Conservation (phyloP, 1,140 invertebrate species). For the Epicauta chinensis region DNA sequence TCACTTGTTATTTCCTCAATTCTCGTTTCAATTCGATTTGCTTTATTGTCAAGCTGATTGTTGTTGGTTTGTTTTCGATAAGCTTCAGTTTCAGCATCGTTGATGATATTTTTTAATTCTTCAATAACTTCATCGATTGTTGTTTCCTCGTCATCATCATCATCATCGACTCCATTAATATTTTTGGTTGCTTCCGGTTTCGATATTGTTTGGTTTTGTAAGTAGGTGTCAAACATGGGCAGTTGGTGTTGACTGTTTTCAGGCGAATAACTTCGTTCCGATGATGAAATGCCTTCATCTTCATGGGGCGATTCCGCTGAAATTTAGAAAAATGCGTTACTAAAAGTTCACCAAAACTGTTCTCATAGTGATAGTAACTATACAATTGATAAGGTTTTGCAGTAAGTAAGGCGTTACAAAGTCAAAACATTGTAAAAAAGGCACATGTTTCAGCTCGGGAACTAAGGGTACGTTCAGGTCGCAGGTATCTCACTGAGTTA, state of each 20-base stretch:
- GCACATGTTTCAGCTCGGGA: too few relatives aligned
- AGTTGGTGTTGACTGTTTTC: slow-evolving; percentile 53
- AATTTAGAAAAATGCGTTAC: slow-evolving; percentile 14
- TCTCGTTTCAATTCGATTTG: slow-evolving; percentile 30
- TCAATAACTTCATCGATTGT: slow-evolving; percentile 85
- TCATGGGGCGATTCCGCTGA: slow-evolving; percentile 63
- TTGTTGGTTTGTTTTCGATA: slow-evolving; percentile 47
- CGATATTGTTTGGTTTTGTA: slow-evolving; percentile 51
- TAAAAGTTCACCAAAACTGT: too few relatives aligned
- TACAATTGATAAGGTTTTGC: too few relatives aligned
- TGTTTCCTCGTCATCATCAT: slow-evolving; percentile 68
- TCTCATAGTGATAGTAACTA: too few relatives aligned
- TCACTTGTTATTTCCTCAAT: slow-evolving; percentile 40
- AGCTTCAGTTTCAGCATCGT: slow-evolving; percentile 71
- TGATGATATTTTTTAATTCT: slow-evolving; percentile 76
- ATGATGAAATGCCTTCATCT: slow-evolving; percentile 80
- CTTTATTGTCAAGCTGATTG: slow-evolving; percentile 42
- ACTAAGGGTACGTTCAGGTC: too few relatives aligned
- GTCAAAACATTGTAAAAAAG: too few relatives aligned
- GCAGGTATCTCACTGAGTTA: too few relatives aligned
- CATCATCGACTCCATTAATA: slow-evolving; percentile 21
- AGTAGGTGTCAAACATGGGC: slow-evolving; percentile 54
- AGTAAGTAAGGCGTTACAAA: too few relatives aligned
- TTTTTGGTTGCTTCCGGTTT: slow-evolving; percentile 36
- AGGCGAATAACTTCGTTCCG: slow-evolving; percentile 67